Evolutionary conservation across 2,797 vertebrate species (phyloP), one percentile per base, ranked within the genome.

Genomic region (Anniella stebbinsi): DNA sequence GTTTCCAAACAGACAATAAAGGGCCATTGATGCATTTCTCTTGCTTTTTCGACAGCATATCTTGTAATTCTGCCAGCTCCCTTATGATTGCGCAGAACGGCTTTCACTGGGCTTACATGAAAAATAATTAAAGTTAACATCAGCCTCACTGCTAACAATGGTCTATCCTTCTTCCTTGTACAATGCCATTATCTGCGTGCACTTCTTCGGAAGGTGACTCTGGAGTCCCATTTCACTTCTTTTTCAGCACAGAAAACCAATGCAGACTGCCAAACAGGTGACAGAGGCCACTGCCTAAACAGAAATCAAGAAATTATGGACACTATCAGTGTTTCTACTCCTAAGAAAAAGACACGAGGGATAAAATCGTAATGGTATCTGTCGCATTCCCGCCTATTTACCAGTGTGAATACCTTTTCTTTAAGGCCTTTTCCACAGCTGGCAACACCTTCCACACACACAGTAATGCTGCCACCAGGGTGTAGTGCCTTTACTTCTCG

Each of bases 61-160:
- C 76, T 88, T 38, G 86, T n/a, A 88, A 90, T 93, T 93, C 78
- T 66, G 11, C 86, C 84, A 89, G 48, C 60, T 76, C 45, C 51
- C 90, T 81, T 91, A 70, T 86, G 78, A 45, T 77, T 82, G 85
- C n/a, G 84, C 76, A 38, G 38, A 89, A 90, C 78, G 7, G 13
- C 21, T 92, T 94, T 91, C 48, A 67, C 51, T 2, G 17, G 38
- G 13, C 67, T 88, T 87, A 72, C 15, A 70, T 28, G 67, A 87
- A 90, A 86, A 93, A 87, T 81, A 54, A 91, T 54, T 84, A 80
- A 77, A 80, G 2, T 67, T 82, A 92, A 23, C 80, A 72, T 10
- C 33, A 87, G 25, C 12, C 45, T 77, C 77, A 51, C 36, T 86
- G 0, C 18, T 84, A 48, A 81, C 0, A 92, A 45, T 4, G 15